Percentiles rank a stretch among this genome's conserved stretches.
Evolutionary conservation across 1,140 invertebrate genomes (phyloP).

Genomic region (Drosophila neocordata): DNA sequence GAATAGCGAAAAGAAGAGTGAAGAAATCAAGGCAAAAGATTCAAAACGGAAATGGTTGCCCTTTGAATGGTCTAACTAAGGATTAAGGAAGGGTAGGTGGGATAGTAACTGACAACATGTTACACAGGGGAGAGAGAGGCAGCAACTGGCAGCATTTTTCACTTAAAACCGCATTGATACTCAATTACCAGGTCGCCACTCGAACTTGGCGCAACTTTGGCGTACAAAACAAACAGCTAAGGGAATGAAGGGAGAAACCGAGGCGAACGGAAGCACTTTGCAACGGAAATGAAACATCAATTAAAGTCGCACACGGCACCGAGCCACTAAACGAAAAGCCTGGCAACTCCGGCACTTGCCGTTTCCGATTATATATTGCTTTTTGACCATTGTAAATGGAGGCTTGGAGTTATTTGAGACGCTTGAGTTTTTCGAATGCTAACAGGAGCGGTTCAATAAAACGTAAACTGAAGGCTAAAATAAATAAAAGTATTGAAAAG

Average conservation of each 20-base stretch:
- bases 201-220: slow-evolving; percentile 13
- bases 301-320: slow-evolving; percentile 68
- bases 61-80: slow-evolving; percentile 23
- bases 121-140: neutral
- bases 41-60: slow-evolving; percentile 67
- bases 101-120: slow-evolving; percentile 1
- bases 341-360: slow-evolving; percentile 23
- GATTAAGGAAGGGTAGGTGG: neutral
- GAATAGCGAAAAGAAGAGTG: slow-evolving; percentile 37
- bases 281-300: slow-evolving; percentile 82
- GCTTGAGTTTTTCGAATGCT: neutral
- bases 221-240: slow-evolving; percentile 64
- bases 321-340: slow-evolving; percentile 17
- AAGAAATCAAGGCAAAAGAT: slow-evolving; percentile 73
- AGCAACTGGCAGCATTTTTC: slow-evolving; percentile 67
- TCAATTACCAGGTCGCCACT: slow-evolving; percentile 68
- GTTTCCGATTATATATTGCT: slow-evolving; percentile 38
- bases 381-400: slow-evolving; percentile 23
- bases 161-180: slow-evolving; percentile 82
- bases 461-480: neutral
- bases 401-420: neutral
- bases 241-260: slow-evolving; percentile 49
- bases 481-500: no score
- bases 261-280: slow-evolving; percentile 80
- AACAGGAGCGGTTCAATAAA: neutral